Evolutionary conservation across 1,140 invertebrate genomes (phyloP).

Genomic region (Orchestia grillus): DNA sequence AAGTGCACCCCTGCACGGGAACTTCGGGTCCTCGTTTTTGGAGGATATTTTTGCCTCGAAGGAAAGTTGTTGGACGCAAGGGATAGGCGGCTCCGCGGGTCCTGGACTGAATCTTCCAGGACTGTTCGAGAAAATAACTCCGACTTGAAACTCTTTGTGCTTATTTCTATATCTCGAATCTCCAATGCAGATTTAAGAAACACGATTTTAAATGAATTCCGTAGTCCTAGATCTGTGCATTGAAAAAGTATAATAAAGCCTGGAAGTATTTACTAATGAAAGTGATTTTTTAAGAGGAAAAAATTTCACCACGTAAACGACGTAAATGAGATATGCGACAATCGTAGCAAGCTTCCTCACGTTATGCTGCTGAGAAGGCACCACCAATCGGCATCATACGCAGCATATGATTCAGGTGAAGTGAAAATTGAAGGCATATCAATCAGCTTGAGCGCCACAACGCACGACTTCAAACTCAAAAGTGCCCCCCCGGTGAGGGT

Average conservation of each 20-base stretch:
- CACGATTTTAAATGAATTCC: not conserved
- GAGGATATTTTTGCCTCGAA: not conserved
- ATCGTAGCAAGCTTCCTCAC: not conserved
- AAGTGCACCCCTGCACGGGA: conserved; percentile 10
- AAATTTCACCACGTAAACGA: not conserved
- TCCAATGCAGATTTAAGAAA: not conserved
- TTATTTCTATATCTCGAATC: not conserved
- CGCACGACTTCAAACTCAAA: not conserved
- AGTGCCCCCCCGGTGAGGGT: not conserved
- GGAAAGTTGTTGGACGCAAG: conserved; percentile 37
- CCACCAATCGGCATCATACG: not conserved
- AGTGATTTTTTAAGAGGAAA: not conserved
- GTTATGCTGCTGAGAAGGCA: not conserved
- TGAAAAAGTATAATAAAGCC: not conserved
- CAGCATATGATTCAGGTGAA: not conserved
- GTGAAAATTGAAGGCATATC: not conserved
- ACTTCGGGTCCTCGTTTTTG: conserved; percentile 13
- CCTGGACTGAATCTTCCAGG: not conserved
- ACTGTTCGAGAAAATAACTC: not conserved
- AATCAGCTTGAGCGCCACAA: not conserved
- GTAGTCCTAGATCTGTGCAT: not conserved
- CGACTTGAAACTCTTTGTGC: not conserved
- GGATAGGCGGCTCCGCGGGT: conserved; percentile 1
- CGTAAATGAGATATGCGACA: not conserved
- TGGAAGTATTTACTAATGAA: not conserved